Conservation (phyloP, 37 sponge, comb jelly and placozoan species). For the Crambe crambe region DNA sequence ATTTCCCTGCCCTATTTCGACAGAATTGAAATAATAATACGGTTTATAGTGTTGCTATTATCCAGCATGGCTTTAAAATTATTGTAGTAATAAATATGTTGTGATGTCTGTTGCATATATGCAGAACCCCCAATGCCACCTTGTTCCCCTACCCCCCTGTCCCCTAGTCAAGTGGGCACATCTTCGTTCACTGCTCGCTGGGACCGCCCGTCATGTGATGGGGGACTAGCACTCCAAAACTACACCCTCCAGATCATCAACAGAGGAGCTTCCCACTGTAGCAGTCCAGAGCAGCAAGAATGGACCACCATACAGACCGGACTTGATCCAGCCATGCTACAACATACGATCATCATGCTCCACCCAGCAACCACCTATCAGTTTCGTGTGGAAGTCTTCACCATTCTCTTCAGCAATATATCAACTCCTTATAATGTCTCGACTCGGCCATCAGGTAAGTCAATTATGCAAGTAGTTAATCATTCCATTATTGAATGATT, state of each 20-base stretch:
- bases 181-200: constrained; percentile 15
- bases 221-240: constrained; percentile 17
- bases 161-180: background rate
- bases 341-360: background rate
- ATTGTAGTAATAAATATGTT: background rate
- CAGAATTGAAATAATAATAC: too few species aligned
- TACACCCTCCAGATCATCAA: constrained; percentile 15
- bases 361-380: constrained; percentile 7
- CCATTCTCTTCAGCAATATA: background rate
- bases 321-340: background rate
- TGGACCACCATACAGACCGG: background rate
- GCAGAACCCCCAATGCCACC: constrained; percentile 26
- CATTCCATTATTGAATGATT: too few species aligned
- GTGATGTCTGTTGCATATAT: background rate
- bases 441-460: constrained; percentile 15
- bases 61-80: too few species aligned
- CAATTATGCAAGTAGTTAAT: too few species aligned
- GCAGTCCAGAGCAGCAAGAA: background rate
- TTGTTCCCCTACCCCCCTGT: constrained; percentile 7
- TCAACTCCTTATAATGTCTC: background rate
- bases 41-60: too few species aligned
- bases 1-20: too few species aligned
- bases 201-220: constrained; percentile 1
- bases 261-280: constrained; percentile 8
- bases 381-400: constrained; percentile 29